Evolutionary conservation across 2,888 invertebrate species (phyloP), one percentile per base, ranked within the genome.

Genomic region (Ypsolopha scabrella): DNA sequence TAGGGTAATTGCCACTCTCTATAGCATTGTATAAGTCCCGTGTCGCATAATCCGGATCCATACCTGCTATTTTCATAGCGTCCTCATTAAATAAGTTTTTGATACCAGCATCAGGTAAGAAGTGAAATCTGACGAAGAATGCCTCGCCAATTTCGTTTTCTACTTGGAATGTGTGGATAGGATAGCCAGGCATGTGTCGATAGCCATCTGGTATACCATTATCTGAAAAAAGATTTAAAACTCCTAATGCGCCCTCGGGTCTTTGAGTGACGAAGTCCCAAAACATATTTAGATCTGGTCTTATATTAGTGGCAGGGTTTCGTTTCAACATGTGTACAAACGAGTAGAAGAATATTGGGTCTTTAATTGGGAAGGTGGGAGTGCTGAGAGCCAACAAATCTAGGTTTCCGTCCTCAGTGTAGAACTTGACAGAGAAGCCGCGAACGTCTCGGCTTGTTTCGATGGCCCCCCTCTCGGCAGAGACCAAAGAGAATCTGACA

Each of bases 271-370:
- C 87, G 66, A 97, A 97, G 72, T 97, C 97, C 97, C 97, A 97
- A 66, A 95, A 93, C 93, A 93, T 94, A 65, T 96, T 93, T 0
- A 91, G 81, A 75, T 97, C 96, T 75, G 93, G 93, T 36, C 24
- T 24, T 24, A 96, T 79, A 69, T 94, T 92, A 0, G 94, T 94
- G 11, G 88, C 91, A 0, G 98, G 97, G 73, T 98, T 97, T 57
- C 96, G 88, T 74, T 97, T 97, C 70, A 96, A 96, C 0, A 96
- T 94, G 72, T 97, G 95, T 57, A 97, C 94, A 66, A 98, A 96
- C 60, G 93, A 94, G 6, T 96, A 93, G 75, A 98, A 98, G 37
- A 93, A 78, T 6, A 93, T 75, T 0, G 96, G 94, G 75, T 97
- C 97, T 54, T 95, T 90, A 65, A 95, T 90, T 71, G 94, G 95